These are phyloP conservation scores for Nasonovia ribisnigri DNA, from an alignment of 2,888 invertebrate genomes.

Conservation along the genomic window DNA sequence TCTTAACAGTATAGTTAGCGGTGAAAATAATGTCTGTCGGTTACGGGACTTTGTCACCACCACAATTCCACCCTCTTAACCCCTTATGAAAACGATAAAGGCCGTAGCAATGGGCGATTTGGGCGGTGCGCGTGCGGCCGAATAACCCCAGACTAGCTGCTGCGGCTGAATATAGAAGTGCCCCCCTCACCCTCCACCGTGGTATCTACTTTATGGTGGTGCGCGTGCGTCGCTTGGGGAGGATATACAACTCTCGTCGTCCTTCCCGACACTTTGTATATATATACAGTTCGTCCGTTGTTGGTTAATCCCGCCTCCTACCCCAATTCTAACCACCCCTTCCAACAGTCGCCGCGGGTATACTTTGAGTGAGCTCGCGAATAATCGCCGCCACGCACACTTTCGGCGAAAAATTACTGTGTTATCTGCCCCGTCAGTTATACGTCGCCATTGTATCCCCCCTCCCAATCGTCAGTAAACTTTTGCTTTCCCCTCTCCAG, in stretches of 20 bases:
- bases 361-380: constrained; percentile 5
- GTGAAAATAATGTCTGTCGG: neutral
- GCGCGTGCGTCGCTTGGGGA: neutral
- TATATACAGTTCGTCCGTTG: neutral
- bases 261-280: neutral
- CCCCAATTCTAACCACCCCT: neutral
- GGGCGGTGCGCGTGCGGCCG: neutral
- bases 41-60: neutral
- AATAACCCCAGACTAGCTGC: neutral
- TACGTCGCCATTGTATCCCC: constrained; percentile 25
- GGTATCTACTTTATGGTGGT: neutral
- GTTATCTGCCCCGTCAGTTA: neutral
- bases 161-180: neutral
- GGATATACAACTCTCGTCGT: constrained; percentile 13
- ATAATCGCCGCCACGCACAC: constrained; percentile 33
- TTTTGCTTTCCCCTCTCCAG: neutral
- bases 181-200: neutral
- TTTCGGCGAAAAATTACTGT: constrained; percentile 16
- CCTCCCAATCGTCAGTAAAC: neutral
- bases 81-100: neutral
- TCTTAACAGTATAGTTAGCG: neutral
- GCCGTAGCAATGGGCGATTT: neutral
- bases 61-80: neutral
- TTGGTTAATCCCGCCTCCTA: constrained; percentile 32
- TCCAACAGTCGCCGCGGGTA: neutral